Evolutionary conservation across 2,888 invertebrate genomes (phyloP).

Genomic region (Microplitis manilae): DNA sequence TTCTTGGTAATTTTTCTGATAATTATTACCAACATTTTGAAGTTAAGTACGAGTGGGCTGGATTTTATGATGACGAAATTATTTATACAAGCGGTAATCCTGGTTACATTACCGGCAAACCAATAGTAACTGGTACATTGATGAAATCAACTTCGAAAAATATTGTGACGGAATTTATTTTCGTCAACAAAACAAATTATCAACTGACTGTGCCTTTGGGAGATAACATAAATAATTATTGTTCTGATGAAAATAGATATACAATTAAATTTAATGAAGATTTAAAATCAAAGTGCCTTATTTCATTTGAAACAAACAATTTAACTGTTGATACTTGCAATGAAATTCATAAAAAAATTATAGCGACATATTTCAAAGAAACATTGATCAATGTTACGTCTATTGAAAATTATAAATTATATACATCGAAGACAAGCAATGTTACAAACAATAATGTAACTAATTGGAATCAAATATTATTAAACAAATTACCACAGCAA

Average conservation of each 20-base stretch:
- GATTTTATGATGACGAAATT: constrained; percentile 16
- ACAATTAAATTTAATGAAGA: constrained; percentile 64
- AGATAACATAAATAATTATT: constrained; percentile 56
- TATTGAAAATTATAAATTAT: constrained; percentile 57
- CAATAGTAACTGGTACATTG: constrained; percentile 74
- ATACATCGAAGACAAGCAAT: constrained; percentile 73
- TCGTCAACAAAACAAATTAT: constrained; percentile 55
- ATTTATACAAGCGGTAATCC: constrained; percentile 80
- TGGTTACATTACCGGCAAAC: constrained; percentile 80
- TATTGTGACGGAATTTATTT: constrained; percentile 49
- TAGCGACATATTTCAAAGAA: constrained; percentile 57
- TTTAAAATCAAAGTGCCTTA: constrained; percentile 60
- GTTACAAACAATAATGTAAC: constrained; percentile 67
- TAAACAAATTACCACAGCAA: constrained; percentile 63
- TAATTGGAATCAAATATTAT: constrained; percentile 73
- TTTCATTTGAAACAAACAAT: constrained; percentile 56
- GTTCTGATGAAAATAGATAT: constrained; percentile 56
- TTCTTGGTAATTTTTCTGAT: constrained; percentile 65
- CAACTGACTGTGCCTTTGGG: constrained; percentile 65
- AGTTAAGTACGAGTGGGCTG: constrained; percentile 54
- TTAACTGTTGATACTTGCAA: constrained; percentile 63
- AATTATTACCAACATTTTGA: constrained; percentile 64
- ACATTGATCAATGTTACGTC: constrained; percentile 61
- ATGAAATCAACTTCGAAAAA: constrained; percentile 55
- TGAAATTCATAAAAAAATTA: constrained; percentile 63